These are phyloP conservation scores for Phalanger gymnotis DNA, from an alignment of 2,797 vertebrate genomes.

Conservation along the genomic window DNA sequence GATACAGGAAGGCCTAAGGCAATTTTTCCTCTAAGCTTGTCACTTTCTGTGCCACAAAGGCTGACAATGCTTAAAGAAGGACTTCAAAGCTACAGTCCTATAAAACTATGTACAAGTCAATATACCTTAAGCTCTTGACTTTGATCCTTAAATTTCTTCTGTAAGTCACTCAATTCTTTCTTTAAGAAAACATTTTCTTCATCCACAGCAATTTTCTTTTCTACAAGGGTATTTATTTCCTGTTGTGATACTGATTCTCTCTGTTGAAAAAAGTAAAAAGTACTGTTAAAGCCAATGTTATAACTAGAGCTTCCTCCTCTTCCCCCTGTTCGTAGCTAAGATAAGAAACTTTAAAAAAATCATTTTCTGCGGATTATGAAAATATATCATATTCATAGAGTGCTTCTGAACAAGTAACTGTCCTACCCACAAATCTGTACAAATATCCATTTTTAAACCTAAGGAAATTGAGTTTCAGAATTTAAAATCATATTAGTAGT, in stretches of 20 bases:
- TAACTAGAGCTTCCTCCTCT: background rate
- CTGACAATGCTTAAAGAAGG: conserved; percentile 82
- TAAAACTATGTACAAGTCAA: conserved; percentile 83
- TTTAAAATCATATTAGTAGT: background rate
- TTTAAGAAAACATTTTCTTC: conserved; percentile 88
- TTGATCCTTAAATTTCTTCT: conserved; percentile 90
- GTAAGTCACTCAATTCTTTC: conserved; percentile 89
- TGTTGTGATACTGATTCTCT: conserved; percentile 87
- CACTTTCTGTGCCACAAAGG: conserved; percentile 88
- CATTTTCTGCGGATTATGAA: background rate
- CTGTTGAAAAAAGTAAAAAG: conserved; percentile 79
- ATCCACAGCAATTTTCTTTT: conserved; percentile 85
- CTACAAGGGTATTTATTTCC: conserved; percentile 89
- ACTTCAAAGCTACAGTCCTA: conserved; percentile 84
- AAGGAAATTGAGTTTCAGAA: background rate
- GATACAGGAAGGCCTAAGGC: conserved; percentile 89
- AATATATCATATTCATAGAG: background rate
- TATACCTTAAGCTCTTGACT: conserved; percentile 93
- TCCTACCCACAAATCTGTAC: background rate
- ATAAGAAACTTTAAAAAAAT: background rate
- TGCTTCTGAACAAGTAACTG: background rate
- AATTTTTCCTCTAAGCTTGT: conserved; percentile 87
- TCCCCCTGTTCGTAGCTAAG: background rate
- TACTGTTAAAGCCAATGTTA: background rate
- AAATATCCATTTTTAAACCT: background rate